Percentiles rank a stretch among this genome's conserved stretches.
Conservation (phyloP, 2,888 invertebrate genomes). For the Heliconius aoede region DNA sequence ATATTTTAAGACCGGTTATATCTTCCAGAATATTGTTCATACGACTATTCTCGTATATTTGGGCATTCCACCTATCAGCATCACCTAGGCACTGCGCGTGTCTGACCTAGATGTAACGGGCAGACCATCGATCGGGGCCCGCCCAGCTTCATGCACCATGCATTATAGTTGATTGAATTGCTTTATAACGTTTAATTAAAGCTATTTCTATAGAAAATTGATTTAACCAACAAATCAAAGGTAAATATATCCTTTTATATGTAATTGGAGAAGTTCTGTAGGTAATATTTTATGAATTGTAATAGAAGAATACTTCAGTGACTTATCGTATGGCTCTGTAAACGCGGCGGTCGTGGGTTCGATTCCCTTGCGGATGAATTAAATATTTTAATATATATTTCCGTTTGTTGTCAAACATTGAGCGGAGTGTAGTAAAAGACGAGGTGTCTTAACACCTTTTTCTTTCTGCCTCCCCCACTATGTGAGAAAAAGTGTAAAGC, state of each 20-base stretch:
- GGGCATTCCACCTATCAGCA: background rate
- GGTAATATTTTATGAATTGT: background rate
- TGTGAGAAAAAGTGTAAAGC: no score
- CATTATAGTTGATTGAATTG: constrained; percentile 10
- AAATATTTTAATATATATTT: no score
- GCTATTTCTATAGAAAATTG: background rate
- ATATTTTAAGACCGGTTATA: background rate
- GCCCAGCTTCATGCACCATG: constrained; percentile 7
- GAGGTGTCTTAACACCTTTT: no score
- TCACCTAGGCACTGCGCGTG: constrained; percentile 38
- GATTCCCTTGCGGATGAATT: no score
- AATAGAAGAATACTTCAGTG: background rate
- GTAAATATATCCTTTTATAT: no score
- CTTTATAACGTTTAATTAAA: background rate
- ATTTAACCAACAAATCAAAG: background rate
- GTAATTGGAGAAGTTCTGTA: background rate
- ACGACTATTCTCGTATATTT: no score
- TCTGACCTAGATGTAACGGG: constrained; percentile 50
- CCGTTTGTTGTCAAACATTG: no score
- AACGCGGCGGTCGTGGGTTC: no score
- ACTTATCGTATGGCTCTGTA: background rate
- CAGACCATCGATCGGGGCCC: constrained; percentile 47
- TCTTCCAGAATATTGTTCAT: constrained; percentile 31
- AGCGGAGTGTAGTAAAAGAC: no score
- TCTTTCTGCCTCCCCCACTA: no score